A percentile compares a stretch with the other conserved stretches of the same genome.
These are phyloP conservation scores for Melolontha melolontha DNA, from an alignment of 2,888 invertebrate genomes.

Conservation along the genomic window DNA sequence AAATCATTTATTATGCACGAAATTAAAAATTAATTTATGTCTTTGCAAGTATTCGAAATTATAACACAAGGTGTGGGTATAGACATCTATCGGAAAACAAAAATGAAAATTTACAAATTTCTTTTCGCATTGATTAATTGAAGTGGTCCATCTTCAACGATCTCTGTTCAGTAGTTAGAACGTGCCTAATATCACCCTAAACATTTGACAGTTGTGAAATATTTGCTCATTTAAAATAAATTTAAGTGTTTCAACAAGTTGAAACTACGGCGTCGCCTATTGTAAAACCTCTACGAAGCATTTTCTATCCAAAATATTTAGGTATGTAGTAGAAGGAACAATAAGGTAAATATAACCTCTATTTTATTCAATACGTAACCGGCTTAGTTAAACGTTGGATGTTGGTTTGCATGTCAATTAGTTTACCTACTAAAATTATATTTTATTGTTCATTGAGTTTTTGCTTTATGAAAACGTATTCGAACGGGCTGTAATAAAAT, in stretches of 20 bases:
- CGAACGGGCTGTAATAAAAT: constrained; percentile 17
- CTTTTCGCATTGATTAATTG: constrained; percentile 28
- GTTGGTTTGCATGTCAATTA: background rate
- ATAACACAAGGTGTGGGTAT: background rate
- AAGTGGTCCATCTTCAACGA: constrained; percentile 22
- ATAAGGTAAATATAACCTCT: constrained; percentile 23
- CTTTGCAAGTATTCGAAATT: too few relatives aligned
- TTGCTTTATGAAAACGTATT: background rate
- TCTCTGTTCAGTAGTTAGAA: constrained; percentile 6
- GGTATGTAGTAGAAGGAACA: constrained; percentile 16
- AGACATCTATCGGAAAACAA: constrained; percentile 17
- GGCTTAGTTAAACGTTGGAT: background rate
- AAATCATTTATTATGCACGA: too few relatives aligned
- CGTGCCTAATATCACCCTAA: constrained; percentile 31
- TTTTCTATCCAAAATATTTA: constrained; percentile 42
- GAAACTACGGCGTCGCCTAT: constrained; percentile 41
- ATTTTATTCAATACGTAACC: too few relatives aligned
- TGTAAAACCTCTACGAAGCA: constrained; percentile 39
- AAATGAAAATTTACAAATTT: background rate
- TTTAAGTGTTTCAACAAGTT: constrained; percentile 26
- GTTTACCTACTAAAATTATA: background rate
- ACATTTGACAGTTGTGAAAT: constrained; percentile 36
- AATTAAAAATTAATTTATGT: too few relatives aligned
- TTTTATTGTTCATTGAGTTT: background rate
- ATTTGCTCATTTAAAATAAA: constrained; percentile 35